Percentiles rank a stretch among this genome's conserved stretches.
Evolutionary conservation across 2,113 vertebrate species (phyloP).

Genomic region (Bubo blakistoni): DNA sequence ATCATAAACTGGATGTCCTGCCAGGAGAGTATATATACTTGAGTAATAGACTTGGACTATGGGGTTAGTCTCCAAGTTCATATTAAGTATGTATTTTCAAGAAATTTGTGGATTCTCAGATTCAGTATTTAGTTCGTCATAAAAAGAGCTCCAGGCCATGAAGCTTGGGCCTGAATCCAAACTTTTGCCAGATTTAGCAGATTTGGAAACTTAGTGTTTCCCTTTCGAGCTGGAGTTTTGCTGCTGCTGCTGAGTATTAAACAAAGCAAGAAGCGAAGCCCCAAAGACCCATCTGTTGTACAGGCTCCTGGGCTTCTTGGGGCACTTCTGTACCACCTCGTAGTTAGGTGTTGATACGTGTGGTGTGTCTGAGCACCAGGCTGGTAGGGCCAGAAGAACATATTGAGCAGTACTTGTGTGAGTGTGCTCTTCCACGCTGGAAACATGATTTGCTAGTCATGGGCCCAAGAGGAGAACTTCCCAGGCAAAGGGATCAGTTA

Average conservation of each 20-base stretch:
- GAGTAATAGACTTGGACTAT: constrained; percentile 7
- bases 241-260: background rate
- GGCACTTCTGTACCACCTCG: fast-evolving
- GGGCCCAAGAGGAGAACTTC: background rate
- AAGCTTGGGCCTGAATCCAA: background rate
- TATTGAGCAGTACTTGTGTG: no score
- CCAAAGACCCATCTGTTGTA: background rate
- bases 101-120: constrained; percentile 7
- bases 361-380: background rate
- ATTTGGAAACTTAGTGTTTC: background rate
- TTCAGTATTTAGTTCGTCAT: background rate
- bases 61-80: constrained; percentile 19
- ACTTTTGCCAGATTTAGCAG: background rate
- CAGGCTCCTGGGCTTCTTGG: background rate
- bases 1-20: constrained; percentile 45
- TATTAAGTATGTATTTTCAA: constrained; percentile 25
- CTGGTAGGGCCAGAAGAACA: background rate
- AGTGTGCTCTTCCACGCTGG: fast-evolving
- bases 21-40: constrained; percentile 11
- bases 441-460: background rate
- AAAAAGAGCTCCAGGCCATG: background rate
- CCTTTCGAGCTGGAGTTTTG: background rate
- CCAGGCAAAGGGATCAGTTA: background rate
- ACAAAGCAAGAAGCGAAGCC: background rate
- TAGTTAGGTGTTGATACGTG: fast-evolving